Percentiles rank a stretch among this genome's conserved stretches.
Evolutionary conservation across 30 jellyfish, hydroid and myxozoan species (phyloP).

Genomic region (Clytia hemisphaerica): DNA sequence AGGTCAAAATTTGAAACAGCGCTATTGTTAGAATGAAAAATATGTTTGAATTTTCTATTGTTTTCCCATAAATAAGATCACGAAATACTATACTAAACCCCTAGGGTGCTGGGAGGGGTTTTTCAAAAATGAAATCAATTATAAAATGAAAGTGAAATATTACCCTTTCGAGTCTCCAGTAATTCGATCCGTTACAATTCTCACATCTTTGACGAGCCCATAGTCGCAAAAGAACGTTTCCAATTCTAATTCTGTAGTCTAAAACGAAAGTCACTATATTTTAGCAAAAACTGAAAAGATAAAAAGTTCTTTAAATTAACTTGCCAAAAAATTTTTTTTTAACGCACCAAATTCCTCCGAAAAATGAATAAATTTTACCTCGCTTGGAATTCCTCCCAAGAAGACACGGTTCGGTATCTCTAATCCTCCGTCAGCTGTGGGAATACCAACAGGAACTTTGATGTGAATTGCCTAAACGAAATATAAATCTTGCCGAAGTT

Average conservation of each 20-base stretch:
- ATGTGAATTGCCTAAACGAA: constrained; percentile 87
- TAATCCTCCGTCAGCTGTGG: constrained; percentile 97
- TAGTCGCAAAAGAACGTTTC: constrained; percentile 89
- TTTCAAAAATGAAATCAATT: too few relatives aligned
- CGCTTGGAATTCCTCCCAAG: constrained; percentile 98
- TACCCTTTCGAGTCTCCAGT: constrained; percentile 99
- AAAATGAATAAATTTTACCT: constrained; percentile 37
- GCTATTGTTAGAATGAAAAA: too few relatives aligned
- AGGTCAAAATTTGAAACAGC: too few relatives aligned
- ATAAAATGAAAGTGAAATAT: too few relatives aligned
- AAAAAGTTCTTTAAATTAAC: background rate
- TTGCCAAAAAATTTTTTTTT: background rate
- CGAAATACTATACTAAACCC: too few relatives aligned
- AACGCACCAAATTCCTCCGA: background rate
- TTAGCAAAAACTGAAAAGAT: background rate
- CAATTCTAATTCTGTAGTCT: constrained; percentile 97
- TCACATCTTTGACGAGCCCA: constrained; percentile 87
- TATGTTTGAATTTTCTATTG: too few relatives aligned
- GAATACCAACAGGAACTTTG: constrained; percentile 98
- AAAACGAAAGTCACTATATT: background rate
- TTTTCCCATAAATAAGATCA: too few relatives aligned
- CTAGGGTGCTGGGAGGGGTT: too few relatives aligned
- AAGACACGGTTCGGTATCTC: constrained; percentile 98
- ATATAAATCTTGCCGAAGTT: too few relatives aligned
- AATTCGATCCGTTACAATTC: constrained; percentile 97